These are phyloP conservation scores for Merodon equestris DNA, from an alignment of 2,888 invertebrate genomes.

Conservation along the genomic window DNA sequence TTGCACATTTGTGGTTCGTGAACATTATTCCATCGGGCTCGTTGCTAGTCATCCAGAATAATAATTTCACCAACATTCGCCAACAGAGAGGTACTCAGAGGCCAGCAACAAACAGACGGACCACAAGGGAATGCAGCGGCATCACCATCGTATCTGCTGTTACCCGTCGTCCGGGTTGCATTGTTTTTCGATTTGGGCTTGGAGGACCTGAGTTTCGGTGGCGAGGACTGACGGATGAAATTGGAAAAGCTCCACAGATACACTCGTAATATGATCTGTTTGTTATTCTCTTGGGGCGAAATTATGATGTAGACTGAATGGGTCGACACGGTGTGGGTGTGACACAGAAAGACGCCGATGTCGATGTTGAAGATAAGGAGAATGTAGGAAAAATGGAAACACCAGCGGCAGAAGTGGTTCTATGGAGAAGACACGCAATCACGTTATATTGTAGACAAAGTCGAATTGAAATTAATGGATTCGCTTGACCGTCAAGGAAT, in stretches of 20 bases:
- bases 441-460: slow-evolving; percentile 12
- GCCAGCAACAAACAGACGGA: not conserved
- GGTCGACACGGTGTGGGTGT: not conserved
- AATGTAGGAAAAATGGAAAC: not conserved
- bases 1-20: slow-evolving; percentile 8
- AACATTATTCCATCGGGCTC: slow-evolving; percentile 1
- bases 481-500: slow-evolving; percentile 27
- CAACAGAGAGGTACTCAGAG: slow-evolving; percentile 4
- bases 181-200: no score
- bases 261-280: slow-evolving; percentile 59
- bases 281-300: slow-evolving; percentile 50
- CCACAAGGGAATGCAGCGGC: slow-evolving; percentile 16
- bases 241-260: slow-evolving; percentile 53
- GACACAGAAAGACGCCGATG: slow-evolving; percentile 15
- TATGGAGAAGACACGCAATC: slow-evolving; percentile 29
- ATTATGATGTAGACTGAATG: slow-evolving; percentile 32
- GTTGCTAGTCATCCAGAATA: slow-evolving; percentile 21
- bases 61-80: slow-evolving; percentile 39
- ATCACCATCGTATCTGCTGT: no score
- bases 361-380: not conserved
- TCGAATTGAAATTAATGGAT: slow-evolving; percentile 56
- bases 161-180: not conserved
- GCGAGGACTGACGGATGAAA: slow-evolving; percentile 34
- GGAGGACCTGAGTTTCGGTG: slow-evolving; percentile 2
- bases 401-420: slow-evolving; percentile 1